A percentile compares a stretch with the other conserved stretches of the same genome.
These are phyloP conservation scores for Sipha flava DNA, from an alignment of 1,140 invertebrate genomes.

Conservation along the genomic window DNA sequence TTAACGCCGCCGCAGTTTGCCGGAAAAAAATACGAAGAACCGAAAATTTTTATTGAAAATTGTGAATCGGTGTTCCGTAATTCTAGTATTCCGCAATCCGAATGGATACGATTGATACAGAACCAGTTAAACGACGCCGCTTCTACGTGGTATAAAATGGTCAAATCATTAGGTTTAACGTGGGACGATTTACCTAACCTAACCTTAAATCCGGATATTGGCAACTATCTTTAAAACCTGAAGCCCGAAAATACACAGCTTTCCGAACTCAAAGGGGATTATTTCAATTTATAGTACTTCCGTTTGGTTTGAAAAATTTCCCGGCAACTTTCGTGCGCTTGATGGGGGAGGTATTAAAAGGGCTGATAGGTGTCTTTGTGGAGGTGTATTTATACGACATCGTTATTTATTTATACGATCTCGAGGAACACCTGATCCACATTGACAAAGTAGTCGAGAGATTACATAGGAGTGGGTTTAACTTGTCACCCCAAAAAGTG, in stretches of 20 bases:
- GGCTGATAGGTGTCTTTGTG: constrained; percentile 39
- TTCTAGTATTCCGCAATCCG: background rate
- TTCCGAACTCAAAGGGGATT: constrained; percentile 44
- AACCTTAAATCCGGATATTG: background rate
- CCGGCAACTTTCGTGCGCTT: constrained; percentile 45
- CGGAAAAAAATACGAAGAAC: background rate
- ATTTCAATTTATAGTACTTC: constrained; percentile 42
- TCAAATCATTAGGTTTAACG: no score
- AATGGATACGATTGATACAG: background rate
- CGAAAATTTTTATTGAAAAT: background rate
- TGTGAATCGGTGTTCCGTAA: background rate
- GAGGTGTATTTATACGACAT: constrained; percentile 6
- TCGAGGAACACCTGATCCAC: background rate
- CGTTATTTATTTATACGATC: background rate
- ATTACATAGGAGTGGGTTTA: background rate
- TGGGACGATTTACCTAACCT: no score
- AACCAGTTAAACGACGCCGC: no score
- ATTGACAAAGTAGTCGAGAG: background rate
- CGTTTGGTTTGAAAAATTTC: constrained; percentile 46
- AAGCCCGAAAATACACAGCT: constrained; percentile 42
- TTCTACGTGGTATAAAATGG: no score
- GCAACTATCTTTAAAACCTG: no score
- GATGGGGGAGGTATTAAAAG: constrained; percentile 39
- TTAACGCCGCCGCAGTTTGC: background rate
- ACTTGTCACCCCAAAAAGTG: background rate